Evolutionary conservation across 35 echinoderm and acorn worm species (phyloP).

Genomic region (Acanthaster planci): DNA sequence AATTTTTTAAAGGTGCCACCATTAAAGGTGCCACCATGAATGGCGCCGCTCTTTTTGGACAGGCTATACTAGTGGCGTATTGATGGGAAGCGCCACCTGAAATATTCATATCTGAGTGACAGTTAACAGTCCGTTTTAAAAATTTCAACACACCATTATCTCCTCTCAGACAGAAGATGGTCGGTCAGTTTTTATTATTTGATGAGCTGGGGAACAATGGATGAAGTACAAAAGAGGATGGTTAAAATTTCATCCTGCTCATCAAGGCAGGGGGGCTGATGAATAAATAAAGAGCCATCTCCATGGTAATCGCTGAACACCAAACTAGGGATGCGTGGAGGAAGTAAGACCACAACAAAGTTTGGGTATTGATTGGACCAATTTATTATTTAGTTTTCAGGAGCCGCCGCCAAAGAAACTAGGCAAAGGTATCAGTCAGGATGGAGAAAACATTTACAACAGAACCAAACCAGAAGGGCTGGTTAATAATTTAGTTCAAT

Average conservation of each 20-base stretch:
- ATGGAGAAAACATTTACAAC: neutral
- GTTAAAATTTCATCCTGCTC: constrained; percentile 21
- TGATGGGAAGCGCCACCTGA: neutral
- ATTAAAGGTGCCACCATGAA: constrained; percentile 6
- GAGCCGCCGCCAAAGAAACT: neutral
- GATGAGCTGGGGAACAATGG: constrained; percentile 16
- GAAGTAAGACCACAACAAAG: neutral
- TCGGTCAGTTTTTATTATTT: constrained; percentile 3
- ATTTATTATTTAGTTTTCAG: constrained; percentile 20
- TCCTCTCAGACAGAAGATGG: constrained; percentile 3
- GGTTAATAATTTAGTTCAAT: neutral
- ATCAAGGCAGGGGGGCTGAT: constrained; percentile 10
- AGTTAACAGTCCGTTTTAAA: constrained; percentile 13
- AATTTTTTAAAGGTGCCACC: constrained; percentile 23
- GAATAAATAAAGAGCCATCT: constrained; percentile 11
- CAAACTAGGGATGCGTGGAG: neutral
- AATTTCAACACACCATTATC: constrained; percentile 3
- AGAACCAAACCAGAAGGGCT: neutral
- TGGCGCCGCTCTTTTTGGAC: neutral
- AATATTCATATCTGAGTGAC: constrained; percentile 29
- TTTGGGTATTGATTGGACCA: constrained; percentile 6
- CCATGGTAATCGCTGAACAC: constrained; percentile 23
- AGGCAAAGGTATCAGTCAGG: neutral
- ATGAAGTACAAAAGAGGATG: constrained; percentile 1
- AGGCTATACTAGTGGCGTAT: neutral